phyloP scores from a whole-genome alignment of 2,888 invertebrate species.

The Pyrochroa serraticornis region DNA sequence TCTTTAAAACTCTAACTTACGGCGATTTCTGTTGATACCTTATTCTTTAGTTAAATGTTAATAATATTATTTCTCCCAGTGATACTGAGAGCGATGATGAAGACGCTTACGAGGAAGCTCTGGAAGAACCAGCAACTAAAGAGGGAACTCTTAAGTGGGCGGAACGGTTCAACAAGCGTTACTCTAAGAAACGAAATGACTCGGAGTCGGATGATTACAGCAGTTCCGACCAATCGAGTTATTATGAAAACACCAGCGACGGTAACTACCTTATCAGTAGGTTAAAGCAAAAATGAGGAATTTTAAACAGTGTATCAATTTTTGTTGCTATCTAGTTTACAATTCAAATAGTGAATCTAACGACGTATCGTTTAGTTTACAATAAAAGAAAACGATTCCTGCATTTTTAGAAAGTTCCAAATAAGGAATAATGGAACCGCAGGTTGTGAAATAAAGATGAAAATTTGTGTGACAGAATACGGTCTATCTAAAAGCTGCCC shows the following conservation, averaged over 20 bases:
- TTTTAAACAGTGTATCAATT: too few relatives aligned
- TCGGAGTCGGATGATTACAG: constrained; percentile 54
- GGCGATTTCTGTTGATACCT: neutral
- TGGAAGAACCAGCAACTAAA: constrained; percentile 68
- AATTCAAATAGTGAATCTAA: too few relatives aligned
- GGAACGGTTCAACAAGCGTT: constrained; percentile 70
- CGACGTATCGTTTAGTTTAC: too few relatives aligned
- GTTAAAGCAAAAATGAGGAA: too few relatives aligned
- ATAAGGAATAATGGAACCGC: too few relatives aligned
- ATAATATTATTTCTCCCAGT: constrained; percentile 45
- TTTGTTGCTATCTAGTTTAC: too few relatives aligned
- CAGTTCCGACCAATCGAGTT: constrained; percentile 58
- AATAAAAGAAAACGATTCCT: too few relatives aligned
- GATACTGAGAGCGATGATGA: constrained; percentile 69
- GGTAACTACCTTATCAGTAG: too few relatives aligned
- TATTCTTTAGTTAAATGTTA: neutral
- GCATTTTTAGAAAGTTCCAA: too few relatives aligned
- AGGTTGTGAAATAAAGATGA: too few relatives aligned
- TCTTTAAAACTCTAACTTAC: neutral
- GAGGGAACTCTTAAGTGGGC: constrained; percentile 73
- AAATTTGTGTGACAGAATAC: too few relatives aligned
- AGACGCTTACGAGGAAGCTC: constrained; percentile 71
- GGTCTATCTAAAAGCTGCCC: too few relatives aligned
- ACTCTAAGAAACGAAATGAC: constrained; percentile 52
- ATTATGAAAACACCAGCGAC: constrained; percentile 60